A percentile compares a stretch with the other conserved stretches of the same genome.
These are phyloP conservation scores for Dunckerocampus dactyliophorus DNA, from an alignment of 2,113 vertebrate species.

Conservation along the genomic window DNA sequence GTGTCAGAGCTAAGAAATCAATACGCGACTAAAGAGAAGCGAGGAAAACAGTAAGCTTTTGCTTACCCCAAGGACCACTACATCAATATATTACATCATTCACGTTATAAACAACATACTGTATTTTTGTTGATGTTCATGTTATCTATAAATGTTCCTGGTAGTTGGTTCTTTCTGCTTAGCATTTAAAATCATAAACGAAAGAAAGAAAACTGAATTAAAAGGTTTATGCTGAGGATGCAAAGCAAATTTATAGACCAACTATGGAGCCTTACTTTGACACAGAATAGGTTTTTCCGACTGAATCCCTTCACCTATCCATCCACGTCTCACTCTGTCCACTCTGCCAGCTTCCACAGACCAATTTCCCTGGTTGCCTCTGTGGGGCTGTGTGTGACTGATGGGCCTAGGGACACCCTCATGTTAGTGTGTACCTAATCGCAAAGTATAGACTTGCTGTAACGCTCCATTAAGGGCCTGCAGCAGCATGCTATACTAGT, in stretches of 20 bases:
- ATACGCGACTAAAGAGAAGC: conserved; percentile 21
- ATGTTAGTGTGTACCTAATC: conserved; percentile 55
- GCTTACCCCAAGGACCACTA: conserved; percentile 10
- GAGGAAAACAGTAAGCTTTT: conserved; percentile 8
- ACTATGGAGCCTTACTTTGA: neutral
- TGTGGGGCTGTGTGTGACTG: conserved; percentile 57
- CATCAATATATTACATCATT: neutral
- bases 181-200: conserved; percentile 1
- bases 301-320: conserved; percentile 38
- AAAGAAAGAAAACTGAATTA: conserved; percentile 42
- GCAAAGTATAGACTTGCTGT: conserved; percentile 52
- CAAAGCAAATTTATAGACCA: conserved; percentile 13
- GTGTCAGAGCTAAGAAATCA: conserved; percentile 11
- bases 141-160: neutral
- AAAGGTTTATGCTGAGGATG: conserved; percentile 7
- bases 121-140: neutral
- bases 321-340: conserved; percentile 39
- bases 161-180: conserved; percentile 17
- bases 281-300: conserved; percentile 5
- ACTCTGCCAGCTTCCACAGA: conserved; percentile 42
- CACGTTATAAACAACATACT: neutral
- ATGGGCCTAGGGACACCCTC: conserved; percentile 61
- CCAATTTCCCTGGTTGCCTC: conserved; percentile 55
- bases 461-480: conserved; percentile 61
- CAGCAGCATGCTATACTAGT: conserved; percentile 56